A percentile compares a stretch with the other conserved stretches of the same genome.
Conservation (phyloP, 2,113 vertebrate species). For the Percina caprodes region DNA sequence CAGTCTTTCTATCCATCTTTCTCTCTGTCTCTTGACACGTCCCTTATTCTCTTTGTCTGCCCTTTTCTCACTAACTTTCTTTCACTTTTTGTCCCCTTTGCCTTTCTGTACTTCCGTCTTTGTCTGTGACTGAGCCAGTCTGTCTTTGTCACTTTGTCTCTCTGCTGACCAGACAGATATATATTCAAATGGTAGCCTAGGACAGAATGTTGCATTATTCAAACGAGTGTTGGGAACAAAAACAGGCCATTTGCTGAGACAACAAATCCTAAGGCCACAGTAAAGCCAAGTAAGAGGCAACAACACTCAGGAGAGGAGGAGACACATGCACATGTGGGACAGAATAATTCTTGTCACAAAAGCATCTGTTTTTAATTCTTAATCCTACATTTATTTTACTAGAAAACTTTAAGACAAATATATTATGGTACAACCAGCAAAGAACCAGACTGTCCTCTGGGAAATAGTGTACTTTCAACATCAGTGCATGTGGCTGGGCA, state of each 20-base stretch:
- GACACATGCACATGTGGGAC: not conserved
- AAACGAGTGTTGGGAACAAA: slow-evolving; percentile 50
- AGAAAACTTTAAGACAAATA: not conserved
- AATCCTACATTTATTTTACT: not conserved
- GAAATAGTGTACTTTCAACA: not conserved
- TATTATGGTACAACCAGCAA: not conserved
- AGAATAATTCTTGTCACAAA: not conserved
- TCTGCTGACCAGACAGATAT: slow-evolving; percentile 66
- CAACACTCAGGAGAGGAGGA: not conserved
- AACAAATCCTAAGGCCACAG: slow-evolving; percentile 31
- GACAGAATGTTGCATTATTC: slow-evolving; percentile 64
- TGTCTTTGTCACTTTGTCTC: slow-evolving; percentile 50
- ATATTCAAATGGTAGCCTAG: slow-evolving; percentile 58
- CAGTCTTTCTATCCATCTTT: slow-evolving; percentile 55
- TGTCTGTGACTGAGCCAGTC: slow-evolving; percentile 21
- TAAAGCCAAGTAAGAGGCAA: not conserved
- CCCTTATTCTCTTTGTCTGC: slow-evolving; percentile 1
- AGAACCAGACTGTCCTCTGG: too few relatives aligned
- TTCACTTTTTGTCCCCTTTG: slow-evolving; percentile 44
- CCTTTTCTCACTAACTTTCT: slow-evolving; percentile 15
- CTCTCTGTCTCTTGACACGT: slow-evolving; percentile 6
- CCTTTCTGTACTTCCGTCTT: slow-evolving; percentile 39
- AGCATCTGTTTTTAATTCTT: not conserved
- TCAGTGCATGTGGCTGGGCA: not conserved
- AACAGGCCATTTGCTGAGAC: slow-evolving; percentile 47